A percentile compares a stretch with the other conserved stretches of the same genome.
Conservation (phyloP, 2,888 invertebrate genomes). For the Heterodera filipjevi region DNA sequence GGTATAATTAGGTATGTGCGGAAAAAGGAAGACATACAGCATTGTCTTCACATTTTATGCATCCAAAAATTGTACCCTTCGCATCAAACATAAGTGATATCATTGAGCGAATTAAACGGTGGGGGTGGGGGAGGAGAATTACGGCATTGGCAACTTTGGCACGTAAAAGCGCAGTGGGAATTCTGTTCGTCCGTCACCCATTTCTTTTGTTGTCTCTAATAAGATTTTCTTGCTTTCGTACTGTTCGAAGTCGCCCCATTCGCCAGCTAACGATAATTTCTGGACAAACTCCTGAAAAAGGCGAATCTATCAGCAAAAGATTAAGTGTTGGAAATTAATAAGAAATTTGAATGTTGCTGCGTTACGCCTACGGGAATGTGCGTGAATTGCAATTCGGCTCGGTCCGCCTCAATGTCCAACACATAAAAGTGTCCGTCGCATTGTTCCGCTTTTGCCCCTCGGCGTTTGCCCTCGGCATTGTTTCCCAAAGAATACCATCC, state of each 20-base stretch:
- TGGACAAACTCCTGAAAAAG: conserved; percentile 27
- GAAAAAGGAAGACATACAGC: background rate
- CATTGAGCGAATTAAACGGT: background rate
- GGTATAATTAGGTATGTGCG: background rate
- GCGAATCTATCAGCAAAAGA: too few species aligned
- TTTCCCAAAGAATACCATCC: background rate
- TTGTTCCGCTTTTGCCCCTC: background rate
- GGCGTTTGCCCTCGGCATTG: background rate
- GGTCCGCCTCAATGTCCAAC: conserved; percentile 23
- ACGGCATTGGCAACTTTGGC: background rate
- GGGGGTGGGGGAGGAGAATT: background rate
- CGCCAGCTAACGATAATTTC: conserved; percentile 29
- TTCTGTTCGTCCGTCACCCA: background rate
- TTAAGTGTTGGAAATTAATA: too few species aligned
- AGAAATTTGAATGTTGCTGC: too few species aligned
- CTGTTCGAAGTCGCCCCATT: conserved; percentile 28
- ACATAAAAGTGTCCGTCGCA: background rate
- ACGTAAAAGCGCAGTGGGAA: background rate
- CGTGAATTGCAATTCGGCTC: conserved; percentile 25
- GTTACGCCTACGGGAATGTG: conserved; percentile 25
- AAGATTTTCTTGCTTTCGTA: conserved; percentile 18
- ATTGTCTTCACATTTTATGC: background rate
- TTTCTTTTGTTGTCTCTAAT: background rate
- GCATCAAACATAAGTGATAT: background rate
- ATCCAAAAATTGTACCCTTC: background rate